These are phyloP conservation scores for Pocillopora verrucosa DNA, from an alignment of 64 coral and sea anemone species.

Conservation along the genomic window DNA sequence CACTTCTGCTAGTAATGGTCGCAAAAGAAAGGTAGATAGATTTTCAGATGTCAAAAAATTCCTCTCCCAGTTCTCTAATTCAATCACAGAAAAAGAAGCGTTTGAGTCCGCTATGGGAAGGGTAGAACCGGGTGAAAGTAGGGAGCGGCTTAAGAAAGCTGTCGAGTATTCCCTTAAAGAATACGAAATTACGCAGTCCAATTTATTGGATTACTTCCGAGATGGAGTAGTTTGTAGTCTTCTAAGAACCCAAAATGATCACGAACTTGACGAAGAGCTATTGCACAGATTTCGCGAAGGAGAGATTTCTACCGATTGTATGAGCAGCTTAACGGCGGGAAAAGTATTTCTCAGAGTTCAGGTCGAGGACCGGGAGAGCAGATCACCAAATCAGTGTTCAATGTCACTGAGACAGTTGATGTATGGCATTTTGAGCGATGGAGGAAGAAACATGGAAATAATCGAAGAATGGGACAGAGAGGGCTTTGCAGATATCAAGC, in stretches of 20 bases:
- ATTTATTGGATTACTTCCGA: constrained; percentile 33
- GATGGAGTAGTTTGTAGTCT: constrained; percentile 26
- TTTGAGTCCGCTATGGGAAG: constrained; percentile 10
- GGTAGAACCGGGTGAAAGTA: neutral
- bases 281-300: constrained; percentile 55
- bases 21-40: too few species aligned
- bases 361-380: constrained; percentile 56
- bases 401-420: constrained; percentile 37
- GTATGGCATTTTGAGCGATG: constrained; percentile 57
- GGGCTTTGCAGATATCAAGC: neutral
- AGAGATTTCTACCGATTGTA: constrained; percentile 38
- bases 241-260: constrained; percentile 19
- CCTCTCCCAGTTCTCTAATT: too few species aligned
- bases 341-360: constrained; percentile 48
- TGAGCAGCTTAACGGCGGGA: constrained; percentile 37
- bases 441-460: neutral
- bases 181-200: constrained; percentile 49
- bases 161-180: constrained; percentile 59
- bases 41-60: too few species aligned
- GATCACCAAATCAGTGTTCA: constrained; percentile 56
- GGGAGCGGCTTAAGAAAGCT: constrained; percentile 21
- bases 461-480: constrained; percentile 65
- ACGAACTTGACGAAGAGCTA: constrained; percentile 28
- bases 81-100: too few species aligned
- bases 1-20: too few species aligned